Conservation (phyloP, 1,140 invertebrate species). For the Drosophila sulfurigaster region DNA sequence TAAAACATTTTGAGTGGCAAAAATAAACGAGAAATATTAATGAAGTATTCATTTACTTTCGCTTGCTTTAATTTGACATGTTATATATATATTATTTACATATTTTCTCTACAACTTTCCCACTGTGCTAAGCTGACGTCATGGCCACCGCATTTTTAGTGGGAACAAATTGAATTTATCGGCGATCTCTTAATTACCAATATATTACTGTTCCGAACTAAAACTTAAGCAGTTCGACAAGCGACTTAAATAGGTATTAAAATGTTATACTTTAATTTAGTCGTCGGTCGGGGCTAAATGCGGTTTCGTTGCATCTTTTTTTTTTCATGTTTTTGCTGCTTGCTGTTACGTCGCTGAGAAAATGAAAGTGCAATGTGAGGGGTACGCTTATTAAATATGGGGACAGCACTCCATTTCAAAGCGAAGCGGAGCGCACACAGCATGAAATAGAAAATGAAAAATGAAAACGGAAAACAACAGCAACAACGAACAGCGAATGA, state of each 20-base stretch:
- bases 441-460: constrained; percentile 34
- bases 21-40: no score
- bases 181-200: constrained; percentile 19
- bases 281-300: constrained; percentile 13
- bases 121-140: constrained; percentile 23
- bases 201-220: constrained; percentile 17
- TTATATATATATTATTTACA: background rate
- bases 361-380: constrained; percentile 63
- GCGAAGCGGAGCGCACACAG: constrained; percentile 33
- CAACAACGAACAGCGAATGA: background rate
- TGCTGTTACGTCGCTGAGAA: constrained; percentile 38
- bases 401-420: constrained; percentile 62
- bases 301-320: constrained; percentile 54
- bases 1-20: background rate
- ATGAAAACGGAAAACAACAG: constrained; percentile 19
- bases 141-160: background rate
- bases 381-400: constrained; percentile 59
- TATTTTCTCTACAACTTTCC: background rate
- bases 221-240: constrained; percentile 21
- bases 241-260: constrained; percentile 21
- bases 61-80: no score
- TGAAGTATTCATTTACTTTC: no score
- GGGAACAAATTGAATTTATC: constrained; percentile 30
- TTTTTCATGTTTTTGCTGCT: background rate
- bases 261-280: constrained; percentile 31